Base-by-base conservation (phyloP, 2,888 invertebrate species). In the Exocentrus adspersus region DNA sequence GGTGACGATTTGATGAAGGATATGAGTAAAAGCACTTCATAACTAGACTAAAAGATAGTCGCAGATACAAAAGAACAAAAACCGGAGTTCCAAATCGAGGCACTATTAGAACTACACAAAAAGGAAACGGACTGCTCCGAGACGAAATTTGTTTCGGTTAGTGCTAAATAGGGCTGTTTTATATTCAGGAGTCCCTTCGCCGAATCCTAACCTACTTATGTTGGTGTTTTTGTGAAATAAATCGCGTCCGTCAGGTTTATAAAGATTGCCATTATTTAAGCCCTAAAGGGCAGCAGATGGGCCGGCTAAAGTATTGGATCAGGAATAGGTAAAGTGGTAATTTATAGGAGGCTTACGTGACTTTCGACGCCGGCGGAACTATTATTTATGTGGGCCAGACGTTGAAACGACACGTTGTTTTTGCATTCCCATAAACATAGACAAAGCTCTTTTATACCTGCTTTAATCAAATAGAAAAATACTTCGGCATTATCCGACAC, bases 311-410 rank as follows among this genome's bases (percentile, higher is more conserved):
- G 19, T 57, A n/a, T 46, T n/a, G 12, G 21, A 17, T 32, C 32
- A 32, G 12, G 17, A 20, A 19, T 46, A 19, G 46, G 46, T 57
- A 57, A 48, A 64, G 63, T 43, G 46, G 66, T 64, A 67, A 71
- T 67, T 70, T 70, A 70, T 67, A 54, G 62, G 57, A 63, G 67
- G 59, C 67, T 67, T 71, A 71, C 69, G 69, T 71, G 71, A 69
- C 67, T 67, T 43, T 41, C 50, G 59, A 21, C 46, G 58, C 48
- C 67, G 20, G 28, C 51, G 28, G 32, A 45, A 37, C 63, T 52
- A 60, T 59, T 67, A 68, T 67, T 67, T 70, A 68, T 68, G 63
- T 56, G 48, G 28, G 64, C 54, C 46, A 57, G 61, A 42, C 60
- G 32, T 52, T 46, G 52, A 51, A 60, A 52, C 65, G 67, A 67